Conservation (phyloP, 1,140 invertebrate genomes). For the Drosophila albomicans region DNA sequence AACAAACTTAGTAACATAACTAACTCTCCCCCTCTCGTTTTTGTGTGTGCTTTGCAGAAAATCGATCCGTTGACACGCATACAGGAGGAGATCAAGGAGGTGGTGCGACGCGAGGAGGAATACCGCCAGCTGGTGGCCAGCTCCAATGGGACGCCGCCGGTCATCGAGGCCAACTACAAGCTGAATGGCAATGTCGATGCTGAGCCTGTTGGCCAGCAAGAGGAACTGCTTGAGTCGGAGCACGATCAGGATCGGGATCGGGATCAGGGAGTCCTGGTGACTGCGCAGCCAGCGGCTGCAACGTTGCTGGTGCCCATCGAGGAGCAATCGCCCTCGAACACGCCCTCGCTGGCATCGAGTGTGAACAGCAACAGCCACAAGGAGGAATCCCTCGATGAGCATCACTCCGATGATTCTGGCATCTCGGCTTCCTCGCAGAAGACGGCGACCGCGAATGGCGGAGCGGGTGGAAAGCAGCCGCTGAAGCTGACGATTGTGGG, state of each 20-base stretch:
- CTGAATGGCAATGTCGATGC: constrained; percentile 45
- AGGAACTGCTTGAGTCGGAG: constrained; percentile 7
- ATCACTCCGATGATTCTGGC: constrained; percentile 80
- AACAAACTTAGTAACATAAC: no score
- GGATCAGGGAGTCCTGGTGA: constrained; percentile 59
- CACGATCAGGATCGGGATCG: constrained; percentile 6
- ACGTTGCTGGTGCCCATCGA: constrained; percentile 59
- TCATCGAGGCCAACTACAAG: constrained; percentile 71
- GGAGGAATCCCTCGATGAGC: constrained; percentile 78
- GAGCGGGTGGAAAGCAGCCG: constrained; percentile 25
- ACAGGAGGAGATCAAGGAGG: constrained; percentile 89
- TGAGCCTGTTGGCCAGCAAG: neutral
- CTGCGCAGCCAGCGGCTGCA: constrained; percentile 57
- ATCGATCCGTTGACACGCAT: constrained; percentile 88
- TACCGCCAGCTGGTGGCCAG: constrained; percentile 86
- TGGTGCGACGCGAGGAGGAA: constrained; percentile 88
- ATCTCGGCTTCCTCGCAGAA: constrained; percentile 78
- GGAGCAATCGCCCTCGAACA: constrained; percentile 65
- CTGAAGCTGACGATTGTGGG: constrained; percentile 55
- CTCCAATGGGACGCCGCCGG: constrained; percentile 29
- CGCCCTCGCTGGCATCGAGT: constrained; percentile 70
- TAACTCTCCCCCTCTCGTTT: neutral
- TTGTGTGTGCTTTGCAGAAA: constrained; percentile 82
- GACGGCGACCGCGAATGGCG: constrained; percentile 34
- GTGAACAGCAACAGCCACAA: constrained; percentile 73